Base-by-base conservation (phyloP, 2,888 invertebrate species). In the Seladonia tumulorum region DNA sequence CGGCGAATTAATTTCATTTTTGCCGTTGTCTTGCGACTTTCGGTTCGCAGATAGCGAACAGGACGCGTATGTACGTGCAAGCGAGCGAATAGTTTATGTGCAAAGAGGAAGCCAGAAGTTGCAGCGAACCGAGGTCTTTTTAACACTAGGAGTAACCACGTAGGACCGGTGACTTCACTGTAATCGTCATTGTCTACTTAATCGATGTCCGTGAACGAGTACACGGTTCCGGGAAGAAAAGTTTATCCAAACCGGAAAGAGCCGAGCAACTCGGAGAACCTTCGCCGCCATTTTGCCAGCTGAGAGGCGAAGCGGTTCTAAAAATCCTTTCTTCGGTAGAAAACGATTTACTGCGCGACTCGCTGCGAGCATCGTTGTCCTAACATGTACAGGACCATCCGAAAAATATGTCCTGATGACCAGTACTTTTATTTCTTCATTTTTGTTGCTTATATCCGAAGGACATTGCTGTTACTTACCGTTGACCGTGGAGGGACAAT, bases 121-220 rank as follows among this genome's bases (percentile, higher is more conserved):
- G 14, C 85, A 78, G 70, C 57, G 57, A 29, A 66, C 77, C 45
- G 80, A 73, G 74, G 45, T 85, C 90, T 88, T 91, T 90, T 88
- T 88, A 88, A 90, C 76, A 68, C 49, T 22, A 45, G 16, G 29
- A 60, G 8, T 81, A 85, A 84, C 79, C 84, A 84, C 70, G 78
- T 86, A 74, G 79, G 39, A 76, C 63, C 81, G 53, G 85, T 72
- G 81, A 79, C 86, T 89, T 72, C 88, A 89, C 12, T 83, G 79
- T 87, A 87, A 83, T 85, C 87, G 89, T 84, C 85, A 88, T 82
- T 88, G 90, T 93, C 87, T 92, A 93, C 88, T 91, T 92, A 91
- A 93, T 92, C 87, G 90, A 88, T 91, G 91, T 90, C 90, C 90
- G 91, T 90, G 89, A 73, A 83, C 82, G 76, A 42, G 70, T 72